Evolutionary conservation across 2,888 invertebrate genomes (phyloP), one percentile per base, ranked within the genome.

Genomic region (Pimpla rufipes): DNA sequence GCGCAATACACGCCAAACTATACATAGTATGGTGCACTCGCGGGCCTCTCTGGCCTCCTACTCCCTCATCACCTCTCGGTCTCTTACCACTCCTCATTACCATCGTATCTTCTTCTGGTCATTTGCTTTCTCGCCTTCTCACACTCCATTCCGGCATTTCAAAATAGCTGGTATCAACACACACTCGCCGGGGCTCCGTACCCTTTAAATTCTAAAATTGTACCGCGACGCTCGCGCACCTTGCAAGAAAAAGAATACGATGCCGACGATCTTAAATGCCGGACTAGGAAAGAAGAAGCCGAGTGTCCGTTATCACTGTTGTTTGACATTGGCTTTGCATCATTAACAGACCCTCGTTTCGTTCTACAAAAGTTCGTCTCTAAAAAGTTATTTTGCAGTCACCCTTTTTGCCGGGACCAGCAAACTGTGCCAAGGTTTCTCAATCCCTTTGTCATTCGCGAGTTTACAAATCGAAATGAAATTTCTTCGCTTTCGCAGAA

Each of bases 21-120:
- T 59, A 67, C 57, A 66, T 62, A 66, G 45, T 66, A 21, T 45
- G 29, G 11, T 37, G 66, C 57, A 45, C 70, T 62, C 55, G 21
- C 45, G 45, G 55, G 50, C 71, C n/a, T 67, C 21, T 47, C 35
- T 52, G 29, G 81, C 57, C 77, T 77, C 59, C 66, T 62, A 74
- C 75, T 83, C 83, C 50, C 59, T 83, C 83, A 71, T 79, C 79
- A 64, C 75, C 75, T 83, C 75, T 57, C 42, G 47, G 70, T 40
- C 40, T 52, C 73, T 67, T 73, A 57, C 47, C 77, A 67, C 55
- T 78, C 74, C 79, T 79, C 79, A 79, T 83, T 67, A 76, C 70
- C 70, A 71, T 71, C 42, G 47, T 23, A 55, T 47, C 47, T 55
- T 47, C 50, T 59, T 37, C 74, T 74, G 18, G n/a, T 66, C 42